Evolutionary conservation across 2,888 invertebrate genomes (phyloP).

Genomic region (Formica aserva): DNA sequence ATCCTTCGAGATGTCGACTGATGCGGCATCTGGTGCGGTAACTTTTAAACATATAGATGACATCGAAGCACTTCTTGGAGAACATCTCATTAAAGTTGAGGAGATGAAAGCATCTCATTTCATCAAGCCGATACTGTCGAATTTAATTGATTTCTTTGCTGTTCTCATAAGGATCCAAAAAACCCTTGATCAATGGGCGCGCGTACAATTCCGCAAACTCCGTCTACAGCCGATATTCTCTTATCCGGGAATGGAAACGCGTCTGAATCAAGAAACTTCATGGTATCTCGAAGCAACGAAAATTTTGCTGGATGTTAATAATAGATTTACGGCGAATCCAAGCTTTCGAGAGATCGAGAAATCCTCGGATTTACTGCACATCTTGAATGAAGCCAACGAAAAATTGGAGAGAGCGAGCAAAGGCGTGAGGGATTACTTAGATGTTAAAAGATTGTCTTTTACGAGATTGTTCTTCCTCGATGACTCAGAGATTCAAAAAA

Average conservation of each 20-base stretch:
- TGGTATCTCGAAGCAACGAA: constrained; percentile 87
- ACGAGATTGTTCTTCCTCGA: constrained; percentile 92
- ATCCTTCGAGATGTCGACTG: constrained; percentile 85
- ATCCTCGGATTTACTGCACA: constrained; percentile 65
- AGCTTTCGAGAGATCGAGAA: constrained; percentile 77
- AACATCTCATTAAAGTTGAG: constrained; percentile 87
- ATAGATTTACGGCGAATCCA: constrained; percentile 74
- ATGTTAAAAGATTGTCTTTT: constrained; percentile 89
- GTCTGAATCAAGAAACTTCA: constrained; percentile 89
- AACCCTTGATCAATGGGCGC: constrained; percentile 89
- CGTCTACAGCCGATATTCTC: constrained; percentile 90
- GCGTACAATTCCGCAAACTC: constrained; percentile 89
- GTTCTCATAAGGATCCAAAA: constrained; percentile 86
- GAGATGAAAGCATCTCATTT: constrained; percentile 88
- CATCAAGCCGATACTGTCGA: constrained; percentile 87
- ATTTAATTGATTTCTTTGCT: constrained; percentile 72
- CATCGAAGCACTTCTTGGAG: constrained; percentile 87
- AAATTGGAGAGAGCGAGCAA: constrained; percentile 89
- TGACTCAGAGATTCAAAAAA: constrained; percentile 91
- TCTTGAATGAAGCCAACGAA: constrained; percentile 84
- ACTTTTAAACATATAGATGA: constrained; percentile 86
- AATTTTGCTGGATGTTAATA: constrained; percentile 85
- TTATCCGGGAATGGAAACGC: constrained; percentile 88
- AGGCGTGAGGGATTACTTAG: constrained; percentile 89
- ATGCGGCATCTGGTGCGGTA: constrained; percentile 83